Percentiles rank a stretch among this genome's conserved stretches.
Conservation (phyloP, 2,797 vertebrate genomes). For the Chelmon rostratus region DNA sequence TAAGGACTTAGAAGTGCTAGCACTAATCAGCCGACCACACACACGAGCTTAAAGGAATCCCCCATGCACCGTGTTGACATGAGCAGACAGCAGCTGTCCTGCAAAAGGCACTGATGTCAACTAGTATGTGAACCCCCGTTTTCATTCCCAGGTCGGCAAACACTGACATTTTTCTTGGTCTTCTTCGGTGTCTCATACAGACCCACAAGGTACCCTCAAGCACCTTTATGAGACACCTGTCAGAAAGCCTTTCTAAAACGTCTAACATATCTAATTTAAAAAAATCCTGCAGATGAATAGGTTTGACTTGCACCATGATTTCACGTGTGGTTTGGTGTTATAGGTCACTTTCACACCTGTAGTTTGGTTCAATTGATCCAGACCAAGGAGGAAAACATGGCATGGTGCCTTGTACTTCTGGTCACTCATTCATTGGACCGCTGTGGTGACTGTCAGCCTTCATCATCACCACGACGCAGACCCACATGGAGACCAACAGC, state of each 20-base stretch:
- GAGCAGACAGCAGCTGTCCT: neutral
- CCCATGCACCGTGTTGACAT: slow-evolving; percentile 6
- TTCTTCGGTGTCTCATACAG: no score
- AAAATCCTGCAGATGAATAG: neutral
- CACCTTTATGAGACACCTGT: no score
- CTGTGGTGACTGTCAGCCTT: neutral
- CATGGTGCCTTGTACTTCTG: no score
- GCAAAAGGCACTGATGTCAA: neutral
- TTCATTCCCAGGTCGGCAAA: no score
- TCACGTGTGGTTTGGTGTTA: neutral
- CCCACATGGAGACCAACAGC: neutral
- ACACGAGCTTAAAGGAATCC: slow-evolving; percentile 8
- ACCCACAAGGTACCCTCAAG: no score
- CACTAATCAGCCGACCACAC: slow-evolving; percentile 52
- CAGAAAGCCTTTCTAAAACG: no score
- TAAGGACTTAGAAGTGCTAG: slow-evolving; percentile 47
- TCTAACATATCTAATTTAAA: no score
- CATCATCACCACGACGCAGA: neutral
- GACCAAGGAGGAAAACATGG: neutral
- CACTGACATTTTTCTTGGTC: no score
- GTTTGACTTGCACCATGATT: neutral
- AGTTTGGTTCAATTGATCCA: neutral
- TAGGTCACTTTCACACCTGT: neutral
- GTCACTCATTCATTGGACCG: neutral
- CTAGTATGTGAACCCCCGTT: no score